These are phyloP conservation scores for Drosophila seguyi DNA, from an alignment of 1,140 invertebrate species.

Conservation along the genomic window DNA sequence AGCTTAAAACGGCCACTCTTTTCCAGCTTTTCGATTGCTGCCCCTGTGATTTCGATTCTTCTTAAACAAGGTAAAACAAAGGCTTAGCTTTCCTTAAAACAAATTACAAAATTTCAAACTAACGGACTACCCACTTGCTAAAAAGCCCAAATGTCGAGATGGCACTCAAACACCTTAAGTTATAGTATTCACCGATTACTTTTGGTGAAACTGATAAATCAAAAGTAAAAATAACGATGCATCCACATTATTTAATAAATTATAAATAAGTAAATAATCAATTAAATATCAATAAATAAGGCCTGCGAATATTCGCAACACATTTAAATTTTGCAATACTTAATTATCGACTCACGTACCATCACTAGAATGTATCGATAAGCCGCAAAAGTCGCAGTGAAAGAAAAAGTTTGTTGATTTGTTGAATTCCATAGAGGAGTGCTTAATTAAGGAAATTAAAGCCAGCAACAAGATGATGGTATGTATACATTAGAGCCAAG, in stretches of 20 bases:
- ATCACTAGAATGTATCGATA: conserved; percentile 2
- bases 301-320: not conserved
- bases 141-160: not conserved
- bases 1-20: too few species aligned
- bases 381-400: conserved; percentile 15
- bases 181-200: not conserved
- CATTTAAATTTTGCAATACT: not conserved
- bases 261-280: not conserved
- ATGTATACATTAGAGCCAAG: not conserved
- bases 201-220: not conserved
- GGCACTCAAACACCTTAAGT: too few species aligned
- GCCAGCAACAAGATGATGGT: conserved; percentile 26
- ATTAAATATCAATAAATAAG: not conserved
- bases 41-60: not conserved
- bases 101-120: not conserved
- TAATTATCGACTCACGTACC: not conserved
- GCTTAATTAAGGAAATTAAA: not conserved
- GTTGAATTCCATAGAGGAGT: conserved; percentile 1
- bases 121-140: not conserved
- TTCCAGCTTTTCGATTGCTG: too few species aligned
- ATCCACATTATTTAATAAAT: not conserved
- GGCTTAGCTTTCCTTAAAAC: not conserved
- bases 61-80: too few species aligned
- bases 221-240: not conserved
- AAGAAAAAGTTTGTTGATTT: conserved; percentile 22